Evolutionary conservation across 2,797 vertebrate genomes (phyloP).

Genomic region (Heliangelus exortis): DNA sequence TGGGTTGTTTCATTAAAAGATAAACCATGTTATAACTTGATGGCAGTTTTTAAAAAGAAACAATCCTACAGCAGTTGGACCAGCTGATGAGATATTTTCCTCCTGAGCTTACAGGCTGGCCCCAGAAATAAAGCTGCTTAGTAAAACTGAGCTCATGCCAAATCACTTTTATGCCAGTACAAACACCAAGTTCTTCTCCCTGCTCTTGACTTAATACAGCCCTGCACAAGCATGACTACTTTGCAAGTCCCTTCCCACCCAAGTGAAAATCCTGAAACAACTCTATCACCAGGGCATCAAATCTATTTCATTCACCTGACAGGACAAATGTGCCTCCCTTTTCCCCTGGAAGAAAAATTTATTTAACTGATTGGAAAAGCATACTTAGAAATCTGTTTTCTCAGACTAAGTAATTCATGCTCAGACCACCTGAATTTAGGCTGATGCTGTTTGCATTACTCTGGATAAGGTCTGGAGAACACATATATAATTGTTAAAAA

Average conservation of each 20-base stretch:
- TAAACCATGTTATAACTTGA: slow-evolving; percentile 46
- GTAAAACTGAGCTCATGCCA: slow-evolving; percentile 7
- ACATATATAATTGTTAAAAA: not conserved
- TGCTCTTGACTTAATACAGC: not conserved
- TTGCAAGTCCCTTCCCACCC: not conserved
- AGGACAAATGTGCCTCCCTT: not conserved
- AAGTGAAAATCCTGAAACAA: not conserved
- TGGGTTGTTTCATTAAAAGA: slow-evolving; percentile 42
- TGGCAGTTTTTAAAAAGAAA: slow-evolving; percentile 45
- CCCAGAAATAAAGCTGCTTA: slow-evolving; percentile 17
- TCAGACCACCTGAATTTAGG: not conserved
- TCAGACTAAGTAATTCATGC: not conserved
- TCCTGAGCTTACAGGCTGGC: slow-evolving; percentile 14
- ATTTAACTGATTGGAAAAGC: not conserved
- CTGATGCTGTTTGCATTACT: not conserved
- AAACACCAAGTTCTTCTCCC: not conserved
- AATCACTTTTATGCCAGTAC: slow-evolving; percentile 41
- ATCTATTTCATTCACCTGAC: not conserved
- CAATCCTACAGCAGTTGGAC: not conserved
- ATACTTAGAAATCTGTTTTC: not conserved
- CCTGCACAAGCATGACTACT: not conserved
- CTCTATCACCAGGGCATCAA: not conserved
- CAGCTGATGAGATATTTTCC: slow-evolving; percentile 33
- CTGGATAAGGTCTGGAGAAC: not conserved
- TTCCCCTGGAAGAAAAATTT: not conserved